These are phyloP conservation scores for Pseudomyrmex cubaensis DNA, from an alignment of 1,140 invertebrate species.

Conservation along the genomic window DNA sequence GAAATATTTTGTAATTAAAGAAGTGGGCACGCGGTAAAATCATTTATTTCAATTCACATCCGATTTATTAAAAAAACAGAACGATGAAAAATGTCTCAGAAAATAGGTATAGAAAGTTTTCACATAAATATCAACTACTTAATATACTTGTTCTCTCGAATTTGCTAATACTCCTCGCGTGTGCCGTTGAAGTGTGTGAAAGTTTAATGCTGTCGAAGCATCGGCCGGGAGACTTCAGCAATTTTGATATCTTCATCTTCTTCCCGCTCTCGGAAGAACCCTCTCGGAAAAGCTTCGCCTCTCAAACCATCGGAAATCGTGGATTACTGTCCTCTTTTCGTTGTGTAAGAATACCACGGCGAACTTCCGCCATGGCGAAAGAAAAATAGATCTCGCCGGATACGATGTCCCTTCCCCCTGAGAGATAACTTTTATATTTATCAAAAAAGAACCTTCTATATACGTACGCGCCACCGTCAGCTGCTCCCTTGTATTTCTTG, in stretches of 20 bases:
- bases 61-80: not conserved
- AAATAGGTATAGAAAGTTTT: not conserved
- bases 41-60: not conserved
- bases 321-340: constrained; percentile 66
- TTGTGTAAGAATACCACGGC: constrained; percentile 47
- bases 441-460: constrained; percentile 52
- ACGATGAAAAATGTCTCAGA: not conserved
- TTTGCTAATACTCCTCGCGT: constrained; percentile 66
- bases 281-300: constrained; percentile 39
- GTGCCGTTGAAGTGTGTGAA: constrained; percentile 66
- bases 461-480: constrained; percentile 13
- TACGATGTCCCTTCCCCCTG: constrained; percentile 39
- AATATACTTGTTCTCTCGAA: constrained; percentile 66
- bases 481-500: constrained; percentile 39
- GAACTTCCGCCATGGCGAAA: constrained; percentile 61
- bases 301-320: constrained; percentile 63
- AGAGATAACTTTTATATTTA: constrained; percentile 71
- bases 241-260: constrained; percentile 55
- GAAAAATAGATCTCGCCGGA: constrained; percentile 72
- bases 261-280: constrained; percentile 43
- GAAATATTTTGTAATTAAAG: not conserved
- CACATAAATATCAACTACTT: too few species aligned
- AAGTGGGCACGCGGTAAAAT: not conserved
- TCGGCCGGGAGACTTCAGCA: constrained; percentile 1
- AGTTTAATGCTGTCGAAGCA: constrained; percentile 72